phyloP scores from a whole-genome alignment of 2,113 vertebrate genomes.

The Oryzias woworae region DNA sequence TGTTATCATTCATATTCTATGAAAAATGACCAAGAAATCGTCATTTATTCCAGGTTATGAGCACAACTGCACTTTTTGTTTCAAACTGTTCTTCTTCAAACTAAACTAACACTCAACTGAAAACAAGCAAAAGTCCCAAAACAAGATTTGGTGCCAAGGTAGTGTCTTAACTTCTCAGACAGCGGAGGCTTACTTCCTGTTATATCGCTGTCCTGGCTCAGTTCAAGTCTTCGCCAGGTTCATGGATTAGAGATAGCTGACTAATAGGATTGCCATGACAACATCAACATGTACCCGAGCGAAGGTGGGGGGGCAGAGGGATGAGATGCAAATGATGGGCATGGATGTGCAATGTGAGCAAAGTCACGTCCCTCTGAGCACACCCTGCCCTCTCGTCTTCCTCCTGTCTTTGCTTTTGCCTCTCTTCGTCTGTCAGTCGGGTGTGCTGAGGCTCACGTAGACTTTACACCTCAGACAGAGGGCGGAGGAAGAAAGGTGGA shows the following conservation, averaged over 20 bases:
- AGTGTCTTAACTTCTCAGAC: conserved; percentile 11
- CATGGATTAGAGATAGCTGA: conserved; percentile 31
- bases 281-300: background rate
- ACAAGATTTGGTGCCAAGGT: conserved; percentile 11
- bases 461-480: conserved; percentile 6
- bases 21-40: too few relatives aligned
- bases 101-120: background rate
- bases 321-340: background rate
- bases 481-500: background rate
- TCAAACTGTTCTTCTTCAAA: too few relatives aligned
- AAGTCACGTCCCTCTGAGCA: conserved; percentile 42
- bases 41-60: too few relatives aligned
- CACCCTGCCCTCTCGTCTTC: background rate
- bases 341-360: background rate
- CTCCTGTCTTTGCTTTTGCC: background rate
- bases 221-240: conserved; percentile 21
- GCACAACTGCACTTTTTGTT: too few relatives aligned
- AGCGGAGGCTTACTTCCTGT: conserved; percentile 39
- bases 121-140: background rate
- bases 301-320: background rate
- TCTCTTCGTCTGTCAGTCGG: conserved; percentile 1
- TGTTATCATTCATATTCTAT: too few relatives aligned
- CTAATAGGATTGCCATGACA: conserved; percentile 48
- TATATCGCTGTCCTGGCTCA: conserved; percentile 38
- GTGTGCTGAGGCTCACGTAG: conserved; percentile 53